phyloP scores from a whole-genome alignment of 92 coral and sea anemone species.

The Phenganax stokvisi region DNA sequence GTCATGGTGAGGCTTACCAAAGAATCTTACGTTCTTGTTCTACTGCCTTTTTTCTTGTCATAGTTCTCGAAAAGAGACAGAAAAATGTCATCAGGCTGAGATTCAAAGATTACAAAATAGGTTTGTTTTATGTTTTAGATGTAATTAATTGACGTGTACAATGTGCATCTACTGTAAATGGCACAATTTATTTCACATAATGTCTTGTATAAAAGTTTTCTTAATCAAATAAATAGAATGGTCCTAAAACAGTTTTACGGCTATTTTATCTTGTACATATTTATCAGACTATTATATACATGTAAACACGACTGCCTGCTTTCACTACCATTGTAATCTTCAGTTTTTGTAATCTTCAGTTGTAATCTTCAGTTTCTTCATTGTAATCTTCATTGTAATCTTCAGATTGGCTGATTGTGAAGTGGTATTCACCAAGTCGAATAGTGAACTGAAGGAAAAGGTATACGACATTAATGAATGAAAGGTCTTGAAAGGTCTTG shows the following conservation, averaged over 20 bases:
- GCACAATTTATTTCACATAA: no score
- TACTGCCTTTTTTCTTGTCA: neutral
- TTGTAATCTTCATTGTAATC: no score
- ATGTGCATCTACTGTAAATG: neutral
- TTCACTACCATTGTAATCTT: neutral
- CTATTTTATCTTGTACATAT: neutral
- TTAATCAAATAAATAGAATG: no score
- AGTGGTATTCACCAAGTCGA: conserved; percentile 24
- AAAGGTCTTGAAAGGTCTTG: no score
- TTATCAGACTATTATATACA: no score
- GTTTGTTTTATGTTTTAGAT: conserved; percentile 26
- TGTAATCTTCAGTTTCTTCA: neutral
- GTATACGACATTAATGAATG: neutral
- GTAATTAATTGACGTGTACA: neutral
- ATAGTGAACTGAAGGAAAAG: conserved; percentile 27
- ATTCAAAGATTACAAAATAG: conserved; percentile 58
- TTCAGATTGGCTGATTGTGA: conserved; percentile 30
- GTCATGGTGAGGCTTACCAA: no score
- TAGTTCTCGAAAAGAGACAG: conserved; percentile 74
- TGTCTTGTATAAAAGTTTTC: no score
- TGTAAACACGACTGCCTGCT: no score
- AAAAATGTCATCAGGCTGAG: conserved; percentile 66
- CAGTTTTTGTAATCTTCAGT: neutral
- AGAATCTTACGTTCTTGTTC: no score
- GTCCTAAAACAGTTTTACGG: neutral